Conservation (phyloP, 92 coral and sea anemone species). For the Zoanthus gigantus region DNA sequence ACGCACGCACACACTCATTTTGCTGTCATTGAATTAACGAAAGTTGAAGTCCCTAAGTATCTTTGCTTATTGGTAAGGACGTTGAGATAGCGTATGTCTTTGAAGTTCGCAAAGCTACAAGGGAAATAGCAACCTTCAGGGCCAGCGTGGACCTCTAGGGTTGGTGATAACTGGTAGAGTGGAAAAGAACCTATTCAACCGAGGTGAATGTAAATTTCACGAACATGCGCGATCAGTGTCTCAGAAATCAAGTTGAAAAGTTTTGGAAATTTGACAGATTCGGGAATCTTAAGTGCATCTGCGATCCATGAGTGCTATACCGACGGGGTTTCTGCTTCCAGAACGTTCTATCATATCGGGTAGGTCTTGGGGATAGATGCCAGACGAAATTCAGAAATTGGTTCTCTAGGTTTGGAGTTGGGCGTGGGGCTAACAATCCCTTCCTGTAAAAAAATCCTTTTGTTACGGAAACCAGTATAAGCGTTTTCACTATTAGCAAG, state of each 20-base stretch:
- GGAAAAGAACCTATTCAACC: background rate
- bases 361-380: no score
- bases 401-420: no score
- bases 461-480: no score
- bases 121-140: background rate
- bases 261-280: slow-evolving; percentile 68
- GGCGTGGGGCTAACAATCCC: no score
- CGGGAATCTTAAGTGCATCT: background rate
- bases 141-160: slow-evolving; percentile 28
- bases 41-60: background rate
- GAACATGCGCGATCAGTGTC: slow-evolving; percentile 31
- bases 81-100: background rate
- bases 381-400: no score
- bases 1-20: no score
- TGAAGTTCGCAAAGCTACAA: background rate
- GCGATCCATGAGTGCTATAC: no score
- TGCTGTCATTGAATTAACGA: background rate
- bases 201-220: slow-evolving; percentile 48
- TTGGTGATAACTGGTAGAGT: slow-evolving; percentile 69
- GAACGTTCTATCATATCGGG: no score
- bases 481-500: no score
- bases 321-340: no score
- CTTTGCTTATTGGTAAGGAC: background rate
- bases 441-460: no score
- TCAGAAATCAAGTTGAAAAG: slow-evolving; percentile 60